Conservation (phyloP, 2,888 invertebrate genomes). For the Morpho deidamia region DNA sequence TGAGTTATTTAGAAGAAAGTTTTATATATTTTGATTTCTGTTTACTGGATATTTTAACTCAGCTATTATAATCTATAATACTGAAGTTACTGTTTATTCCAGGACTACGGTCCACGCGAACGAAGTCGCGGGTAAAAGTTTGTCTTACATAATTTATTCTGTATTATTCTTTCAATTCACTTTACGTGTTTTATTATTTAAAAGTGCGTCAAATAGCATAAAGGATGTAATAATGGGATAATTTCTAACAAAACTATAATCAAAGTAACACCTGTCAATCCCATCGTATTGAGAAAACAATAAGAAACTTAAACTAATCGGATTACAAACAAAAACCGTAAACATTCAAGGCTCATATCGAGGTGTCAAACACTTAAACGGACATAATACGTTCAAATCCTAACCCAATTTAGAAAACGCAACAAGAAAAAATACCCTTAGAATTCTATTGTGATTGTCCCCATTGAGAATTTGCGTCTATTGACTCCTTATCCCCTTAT, state of each 20-base stretch:
- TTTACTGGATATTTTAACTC: too few relatives aligned
- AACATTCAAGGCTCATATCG: slow-evolving; percentile 44
- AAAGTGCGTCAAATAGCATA: too few relatives aligned
- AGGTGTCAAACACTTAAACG: slow-evolving; percentile 47
- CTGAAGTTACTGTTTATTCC: too few relatives aligned
- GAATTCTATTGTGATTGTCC: background rate
- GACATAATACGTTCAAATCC: slow-evolving; percentile 51
- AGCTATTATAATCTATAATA: too few relatives aligned
- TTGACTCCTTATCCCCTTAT: background rate
- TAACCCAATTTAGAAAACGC: slow-evolving; percentile 59
- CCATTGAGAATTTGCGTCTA: background rate
- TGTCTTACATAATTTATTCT: too few relatives aligned
- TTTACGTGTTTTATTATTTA: too few relatives aligned
- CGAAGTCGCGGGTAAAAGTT: too few relatives aligned
- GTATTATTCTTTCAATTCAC: too few relatives aligned
- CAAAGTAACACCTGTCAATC: slow-evolving; percentile 14
- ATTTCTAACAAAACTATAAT: background rate
- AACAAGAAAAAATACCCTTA: slow-evolving; percentile 22
- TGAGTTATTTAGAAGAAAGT: too few relatives aligned
- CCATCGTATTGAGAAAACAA: slow-evolving; percentile 34
- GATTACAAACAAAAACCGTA: slow-evolving; percentile 56
- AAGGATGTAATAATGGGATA: background rate
- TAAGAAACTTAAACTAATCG: slow-evolving; percentile 52
- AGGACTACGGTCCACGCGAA: too few relatives aligned
- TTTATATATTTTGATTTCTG: too few relatives aligned